Percentiles rank a stretch among this genome's conserved stretches.
These are phyloP conservation scores for Phengaris arion DNA, from an alignment of 2,888 invertebrate genomes.

Conservation along the genomic window DNA sequence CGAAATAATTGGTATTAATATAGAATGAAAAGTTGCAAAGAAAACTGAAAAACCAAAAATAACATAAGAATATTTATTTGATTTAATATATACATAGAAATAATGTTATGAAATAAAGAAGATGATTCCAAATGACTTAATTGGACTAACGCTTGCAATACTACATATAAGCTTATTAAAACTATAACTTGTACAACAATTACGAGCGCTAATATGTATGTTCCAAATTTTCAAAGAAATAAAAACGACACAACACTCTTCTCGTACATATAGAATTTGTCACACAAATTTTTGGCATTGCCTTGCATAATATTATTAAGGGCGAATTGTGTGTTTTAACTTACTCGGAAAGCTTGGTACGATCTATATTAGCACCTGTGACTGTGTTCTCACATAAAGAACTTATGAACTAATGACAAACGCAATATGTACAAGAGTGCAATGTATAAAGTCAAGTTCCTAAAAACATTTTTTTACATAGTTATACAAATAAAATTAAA, in stretches of 20 bases:
- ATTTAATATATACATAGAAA: not conserved
- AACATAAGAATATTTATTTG: constrained; percentile 9
- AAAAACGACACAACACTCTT: not conserved
- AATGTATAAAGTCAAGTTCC: not conserved
- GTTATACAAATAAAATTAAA: not conserved
- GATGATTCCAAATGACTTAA: not conserved
- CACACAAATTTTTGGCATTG: no score
- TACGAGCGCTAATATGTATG: not conserved
- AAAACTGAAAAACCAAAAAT: not conserved
- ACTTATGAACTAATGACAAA: not conserved
- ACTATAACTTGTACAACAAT: not conserved
- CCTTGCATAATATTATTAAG: no score
- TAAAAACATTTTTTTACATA: not conserved
- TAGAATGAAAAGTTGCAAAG: not conserved
- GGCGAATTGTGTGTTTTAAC: not conserved
- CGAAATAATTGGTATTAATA: not conserved
- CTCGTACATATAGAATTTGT: no score
- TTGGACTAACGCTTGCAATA: not conserved
- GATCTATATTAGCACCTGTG: not conserved
- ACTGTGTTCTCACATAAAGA: not conserved
- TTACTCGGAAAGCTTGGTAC: not conserved
- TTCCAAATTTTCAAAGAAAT: not conserved
- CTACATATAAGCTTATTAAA: not conserved
- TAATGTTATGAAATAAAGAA: not conserved
- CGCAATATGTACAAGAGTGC: constrained; percentile 1